These are phyloP conservation scores for Larimichthys crocea DNA, from an alignment of 2,113 vertebrate genomes.

Conservation along the genomic window DNA sequence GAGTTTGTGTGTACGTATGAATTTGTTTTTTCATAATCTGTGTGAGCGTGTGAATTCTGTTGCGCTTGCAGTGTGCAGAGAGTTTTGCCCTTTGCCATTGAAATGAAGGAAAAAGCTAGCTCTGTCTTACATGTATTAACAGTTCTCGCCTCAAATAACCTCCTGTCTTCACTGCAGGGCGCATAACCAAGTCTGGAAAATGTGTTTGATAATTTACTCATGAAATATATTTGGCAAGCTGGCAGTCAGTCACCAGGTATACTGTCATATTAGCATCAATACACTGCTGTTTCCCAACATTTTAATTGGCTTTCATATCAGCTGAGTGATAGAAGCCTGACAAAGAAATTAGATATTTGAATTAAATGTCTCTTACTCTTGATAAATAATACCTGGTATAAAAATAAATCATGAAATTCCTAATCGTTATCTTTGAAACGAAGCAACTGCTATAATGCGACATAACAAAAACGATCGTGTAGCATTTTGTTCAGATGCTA, in stretches of 20 bases:
- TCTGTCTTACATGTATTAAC: slow-evolving; percentile 8
- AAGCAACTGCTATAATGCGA: background rate
- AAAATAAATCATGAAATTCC: background rate
- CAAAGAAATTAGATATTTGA: slow-evolving; percentile 9
- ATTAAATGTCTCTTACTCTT: background rate
- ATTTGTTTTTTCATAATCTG: background rate
- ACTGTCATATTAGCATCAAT: background rate
- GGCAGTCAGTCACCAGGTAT: background rate
- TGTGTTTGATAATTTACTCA: background rate
- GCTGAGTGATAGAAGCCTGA: slow-evolving; percentile 6
- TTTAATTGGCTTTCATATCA: slow-evolving; percentile 19
- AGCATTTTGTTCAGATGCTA: background rate
- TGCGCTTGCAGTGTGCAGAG: background rate
- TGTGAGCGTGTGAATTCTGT: background rate
- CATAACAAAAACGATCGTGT: background rate
- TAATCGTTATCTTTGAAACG: background rate
- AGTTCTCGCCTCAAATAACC: slow-evolving; percentile 8
- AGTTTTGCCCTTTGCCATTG: background rate
- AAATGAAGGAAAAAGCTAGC: slow-evolving; percentile 1
- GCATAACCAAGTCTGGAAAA: background rate
- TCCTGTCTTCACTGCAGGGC: background rate
- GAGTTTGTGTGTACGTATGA: background rate
- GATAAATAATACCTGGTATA: background rate
- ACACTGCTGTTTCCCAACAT: background rate
- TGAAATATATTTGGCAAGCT: background rate